Evolutionary conservation across 2,113 vertebrate species (phyloP), one percentile per base, ranked within the genome.

Genomic region (Nansenia antarctica): DNA sequence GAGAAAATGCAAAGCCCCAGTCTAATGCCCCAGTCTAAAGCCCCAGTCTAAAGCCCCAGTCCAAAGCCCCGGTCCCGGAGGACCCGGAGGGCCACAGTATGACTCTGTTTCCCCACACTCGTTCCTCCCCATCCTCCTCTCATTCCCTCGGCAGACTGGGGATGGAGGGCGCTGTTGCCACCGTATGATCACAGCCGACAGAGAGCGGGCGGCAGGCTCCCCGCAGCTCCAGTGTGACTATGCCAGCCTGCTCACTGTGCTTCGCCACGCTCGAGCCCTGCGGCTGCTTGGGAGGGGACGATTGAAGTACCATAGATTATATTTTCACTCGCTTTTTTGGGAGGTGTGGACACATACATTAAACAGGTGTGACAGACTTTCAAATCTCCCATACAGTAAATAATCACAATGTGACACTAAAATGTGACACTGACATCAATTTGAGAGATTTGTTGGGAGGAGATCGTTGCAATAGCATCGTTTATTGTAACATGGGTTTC

Each of bases 41-140:
- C 82, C 86, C 89, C 87, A 89, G 78, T 73, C 14, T 63, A 81
- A 65, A 59, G 14, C 82, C 86, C 89, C 87, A 89, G 78, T 73
- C 14, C 63, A 81, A 65, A 59, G 14, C 82, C 86, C 89, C 87
- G 88, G 78, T 73, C 14, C 63, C n/a, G n/a, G 34, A 30, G 74
- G 75, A 67, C 82, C 81, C 69, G 69, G 71, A 81, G 62, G 77
- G n/a, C 81, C 75, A 82, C 73, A 37, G 55, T 78, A 65, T 49
- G 60, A 78, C 67, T 31, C 71, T 39, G 59, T 70, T 58, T 63
- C 37, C 35, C 42, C 72, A 67, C 62, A 57, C 42, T 79, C 69
- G 42, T 42, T 81, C 73, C 42, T 53, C 31, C 74, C 76, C 58
- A 20, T 63, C 75, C 47, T 12, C 69, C 72, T 74, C 67, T 76